phyloP scores from a whole-genome alignment of 2,113 vertebrate genomes.

The Zapornia atra region DNA sequence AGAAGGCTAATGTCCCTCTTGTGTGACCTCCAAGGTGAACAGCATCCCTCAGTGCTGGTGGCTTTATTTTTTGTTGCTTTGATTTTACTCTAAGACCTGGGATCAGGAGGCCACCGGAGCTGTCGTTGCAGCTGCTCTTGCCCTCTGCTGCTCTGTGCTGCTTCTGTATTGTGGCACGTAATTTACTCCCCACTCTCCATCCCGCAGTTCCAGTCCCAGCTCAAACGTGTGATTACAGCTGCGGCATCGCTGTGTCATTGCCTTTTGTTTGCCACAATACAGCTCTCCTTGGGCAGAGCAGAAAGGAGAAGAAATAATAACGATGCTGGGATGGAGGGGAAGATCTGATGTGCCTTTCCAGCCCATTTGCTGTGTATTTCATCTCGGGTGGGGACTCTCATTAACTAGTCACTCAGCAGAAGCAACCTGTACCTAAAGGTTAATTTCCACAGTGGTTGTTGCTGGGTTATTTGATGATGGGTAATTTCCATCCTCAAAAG shows the following conservation, averaged over 20 bases:
- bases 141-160: not conserved
- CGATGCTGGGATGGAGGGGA: conserved; percentile 7
- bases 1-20: not conserved
- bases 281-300: conserved; percentile 32
- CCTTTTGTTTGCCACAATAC: conserved; percentile 68
- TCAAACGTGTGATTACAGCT: conserved; percentile 47
- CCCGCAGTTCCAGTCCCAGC: conserved; percentile 2
- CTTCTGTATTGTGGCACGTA: not conserved
- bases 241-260: not conserved
- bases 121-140: not conserved
- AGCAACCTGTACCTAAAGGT: conserved; percentile 54
- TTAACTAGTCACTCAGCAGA: conserved; percentile 39
- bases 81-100: not conserved
- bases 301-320: conserved; percentile 45
- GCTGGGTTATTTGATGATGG: conserved; percentile 51
- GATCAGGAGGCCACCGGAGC: not conserved
- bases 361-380: conserved; percentile 50
- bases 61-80: not conserved
- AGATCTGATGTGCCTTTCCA: conserved; percentile 53
- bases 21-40: not conserved
- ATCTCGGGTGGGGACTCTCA: conserved; percentile 57
- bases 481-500: conserved; percentile 54
- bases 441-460: conserved; percentile 55
- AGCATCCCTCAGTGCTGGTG: not conserved
- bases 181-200: conserved; percentile 43